Percentiles rank a stretch among this genome's conserved stretches.
Conservation (phyloP, 2,113 vertebrate species). For the Hippocampus mohnikei region DNA sequence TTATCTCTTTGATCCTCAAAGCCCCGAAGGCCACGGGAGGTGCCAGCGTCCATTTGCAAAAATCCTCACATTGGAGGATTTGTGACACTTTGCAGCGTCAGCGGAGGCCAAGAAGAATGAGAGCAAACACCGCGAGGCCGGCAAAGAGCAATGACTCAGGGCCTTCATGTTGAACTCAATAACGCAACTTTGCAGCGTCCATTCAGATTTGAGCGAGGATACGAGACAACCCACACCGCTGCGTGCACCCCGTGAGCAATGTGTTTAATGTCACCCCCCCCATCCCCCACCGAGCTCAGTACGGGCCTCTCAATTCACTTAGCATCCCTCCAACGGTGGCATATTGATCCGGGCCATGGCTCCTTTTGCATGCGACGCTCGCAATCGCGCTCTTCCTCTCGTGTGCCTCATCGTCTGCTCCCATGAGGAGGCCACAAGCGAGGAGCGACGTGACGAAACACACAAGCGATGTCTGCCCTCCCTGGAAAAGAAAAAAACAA, state of each 20-base stretch:
- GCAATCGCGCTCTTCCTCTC: slow-evolving; percentile 19
- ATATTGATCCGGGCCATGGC: slow-evolving; percentile 62
- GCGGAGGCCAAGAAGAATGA: slow-evolving; percentile 22
- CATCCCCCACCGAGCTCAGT: slow-evolving; percentile 48
- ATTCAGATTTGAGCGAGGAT: slow-evolving; percentile 26
- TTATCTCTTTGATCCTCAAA: neutral
- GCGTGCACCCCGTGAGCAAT: slow-evolving; percentile 66
- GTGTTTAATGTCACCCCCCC: slow-evolving; percentile 60
- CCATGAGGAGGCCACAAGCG: slow-evolving; percentile 22
- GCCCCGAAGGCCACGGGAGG: neutral
- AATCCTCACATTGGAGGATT: neutral
- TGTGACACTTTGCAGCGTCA: slow-evolving; percentile 31
- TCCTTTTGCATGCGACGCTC: slow-evolving; percentile 10
- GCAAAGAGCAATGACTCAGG: slow-evolving; percentile 29
- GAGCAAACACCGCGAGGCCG: slow-evolving; percentile 14
- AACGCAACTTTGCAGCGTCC: slow-evolving; percentile 37
- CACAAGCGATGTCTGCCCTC: slow-evolving; percentile 27
- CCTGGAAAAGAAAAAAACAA: slow-evolving; percentile 33
- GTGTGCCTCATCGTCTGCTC: slow-evolving; percentile 3
- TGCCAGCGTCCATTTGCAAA: slow-evolving; percentile 7
- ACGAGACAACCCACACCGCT: slow-evolving; percentile 42
- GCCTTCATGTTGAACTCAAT: slow-evolving; percentile 25
- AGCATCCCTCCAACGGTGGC: slow-evolving; percentile 43
- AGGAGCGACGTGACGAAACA: slow-evolving; percentile 54
- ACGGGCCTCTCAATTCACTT: slow-evolving; percentile 60